A percentile compares a stretch with the other conserved stretches of the same genome.
Conservation (phyloP, 92 coral and sea anemone genomes). For the Phenganax subtilis region DNA sequence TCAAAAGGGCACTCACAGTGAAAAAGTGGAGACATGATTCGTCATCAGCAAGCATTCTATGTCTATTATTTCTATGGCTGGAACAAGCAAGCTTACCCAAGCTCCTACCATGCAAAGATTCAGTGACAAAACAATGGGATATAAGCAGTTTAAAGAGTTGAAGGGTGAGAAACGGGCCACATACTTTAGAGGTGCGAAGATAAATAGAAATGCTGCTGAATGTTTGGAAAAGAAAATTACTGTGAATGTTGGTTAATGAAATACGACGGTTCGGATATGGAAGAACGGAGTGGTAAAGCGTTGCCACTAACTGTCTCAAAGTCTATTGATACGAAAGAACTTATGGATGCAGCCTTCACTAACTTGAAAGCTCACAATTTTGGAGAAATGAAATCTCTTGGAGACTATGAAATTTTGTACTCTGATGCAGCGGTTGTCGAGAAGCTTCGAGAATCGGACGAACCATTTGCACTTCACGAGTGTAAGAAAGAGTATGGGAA, state of each 20-base stretch:
- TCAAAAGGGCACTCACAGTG: no score
- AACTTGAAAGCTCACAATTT: slow-evolving; percentile 23
- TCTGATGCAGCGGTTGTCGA: slow-evolving; percentile 32
- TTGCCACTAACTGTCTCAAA: slow-evolving; percentile 10
- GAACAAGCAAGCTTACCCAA: no score
- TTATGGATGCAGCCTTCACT: slow-evolving; percentile 20
- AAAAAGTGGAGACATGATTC: no score
- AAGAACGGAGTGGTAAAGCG: slow-evolving; percentile 33
- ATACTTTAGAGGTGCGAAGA: background rate
- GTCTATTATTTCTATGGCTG: no score
- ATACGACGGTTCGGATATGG: slow-evolving; percentile 5
- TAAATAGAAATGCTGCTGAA: background rate
- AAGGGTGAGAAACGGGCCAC: slow-evolving; percentile 15
- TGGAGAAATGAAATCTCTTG: slow-evolving; percentile 11
- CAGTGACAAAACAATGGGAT: slow-evolving; percentile 20
- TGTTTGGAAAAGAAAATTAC: background rate
- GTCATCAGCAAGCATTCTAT: no score
- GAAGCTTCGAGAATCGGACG: slow-evolving; percentile 33
- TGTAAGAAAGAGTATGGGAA: slow-evolving; percentile 36
- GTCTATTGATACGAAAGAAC: slow-evolving; percentile 7
- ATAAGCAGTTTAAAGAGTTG: slow-evolving; percentile 18
- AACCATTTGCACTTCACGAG: slow-evolving; percentile 31
- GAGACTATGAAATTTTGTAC: slow-evolving; percentile 28
- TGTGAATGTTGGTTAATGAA: background rate
- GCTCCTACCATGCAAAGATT: background rate